Conservation (phyloP, 2,113 vertebrate species). For the Meleagris gallopavo region DNA sequence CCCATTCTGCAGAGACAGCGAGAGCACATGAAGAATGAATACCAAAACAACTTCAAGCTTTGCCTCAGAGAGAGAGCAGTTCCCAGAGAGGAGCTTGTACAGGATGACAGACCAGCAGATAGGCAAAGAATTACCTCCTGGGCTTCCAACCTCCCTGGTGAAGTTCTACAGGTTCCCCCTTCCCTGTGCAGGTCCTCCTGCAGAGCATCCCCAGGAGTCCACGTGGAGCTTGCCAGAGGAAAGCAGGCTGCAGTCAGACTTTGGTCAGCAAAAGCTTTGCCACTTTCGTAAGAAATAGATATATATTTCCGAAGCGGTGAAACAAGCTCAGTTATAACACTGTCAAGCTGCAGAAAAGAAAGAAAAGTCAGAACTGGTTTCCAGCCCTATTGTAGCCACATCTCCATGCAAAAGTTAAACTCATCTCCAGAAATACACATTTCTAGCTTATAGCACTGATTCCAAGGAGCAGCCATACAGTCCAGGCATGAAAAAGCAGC, state of each 20-base stretch:
- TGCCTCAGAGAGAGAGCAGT: not conserved
- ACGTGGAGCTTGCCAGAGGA: not conserved
- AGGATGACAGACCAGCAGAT: not conserved
- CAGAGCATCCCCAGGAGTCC: not conserved
- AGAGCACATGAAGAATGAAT: fast-evolving
- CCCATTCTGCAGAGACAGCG: not conserved
- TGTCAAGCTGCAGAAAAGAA: not conserved
- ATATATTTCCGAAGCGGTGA: not conserved
- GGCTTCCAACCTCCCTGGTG: fast-evolving
- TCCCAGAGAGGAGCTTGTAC: not conserved
- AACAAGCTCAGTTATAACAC: not conserved
- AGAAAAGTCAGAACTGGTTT: not conserved
- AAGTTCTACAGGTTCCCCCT: not conserved
- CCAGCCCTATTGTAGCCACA: not conserved
- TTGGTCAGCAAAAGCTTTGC: not conserved
- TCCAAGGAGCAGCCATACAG: not conserved
- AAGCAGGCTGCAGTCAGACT: not conserved
- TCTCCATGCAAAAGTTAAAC: not conserved
- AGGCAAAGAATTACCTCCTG: not conserved
- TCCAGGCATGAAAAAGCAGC: not conserved
- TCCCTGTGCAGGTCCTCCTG: not conserved
- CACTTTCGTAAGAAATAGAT: not conserved
- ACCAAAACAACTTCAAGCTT: not conserved
- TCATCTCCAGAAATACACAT: not conserved
- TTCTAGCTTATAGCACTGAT: not conserved